Base-by-base conservation (phyloP, 2,113 vertebrate genomes). In the Forbesichthys papilliferus region DNA sequence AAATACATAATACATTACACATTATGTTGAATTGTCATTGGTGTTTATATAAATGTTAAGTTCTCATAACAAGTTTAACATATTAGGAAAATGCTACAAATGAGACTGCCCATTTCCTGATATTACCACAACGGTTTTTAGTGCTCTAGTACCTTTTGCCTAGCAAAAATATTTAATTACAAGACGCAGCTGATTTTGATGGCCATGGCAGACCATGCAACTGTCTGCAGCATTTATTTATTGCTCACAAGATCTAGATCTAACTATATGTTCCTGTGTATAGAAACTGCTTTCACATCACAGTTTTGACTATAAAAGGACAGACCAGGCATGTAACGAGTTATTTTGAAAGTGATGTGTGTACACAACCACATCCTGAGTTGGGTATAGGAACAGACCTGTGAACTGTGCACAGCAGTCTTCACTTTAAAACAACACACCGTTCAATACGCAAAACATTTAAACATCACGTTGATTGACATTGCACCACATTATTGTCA, bases 221-320 rank as follows among this genome's bases (percentile, higher is more conserved):
- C 5, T 42, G 36, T 8, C 36, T 13, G 56, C 1, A 60, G 10
- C 1, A 27, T 27, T 27, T 27, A 27, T 27, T 27, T 27, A 27
- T 27, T 27, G 27, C 27, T 2, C 27, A 27, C 27, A 27, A 27
- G 2, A 27, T 27, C 27, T 27, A 27, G 27, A 2, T 27, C 27
- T 14, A 54, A 61, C 42, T 74, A 3, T 65, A 18, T 66, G 48
- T 73, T 12, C 61, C 14, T n/a, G 11, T 16, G 2, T 66, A 7
- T 57, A 55, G n/a, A 27, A 27, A 27, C 54, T 64, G 13, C 14
- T 71, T 58, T 27, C 59, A 64, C 64, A 64, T 11, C 62, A 52
- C 66, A 13, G 52, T 36, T 73, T 86, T 91, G 78, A 90, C 89
- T 91, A 89, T 91, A 90, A 88, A 92, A 90, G 91, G 91, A 89